phyloP scores from a whole-genome alignment of 2,113 vertebrate species.

The Antennarius striatus region DNA sequence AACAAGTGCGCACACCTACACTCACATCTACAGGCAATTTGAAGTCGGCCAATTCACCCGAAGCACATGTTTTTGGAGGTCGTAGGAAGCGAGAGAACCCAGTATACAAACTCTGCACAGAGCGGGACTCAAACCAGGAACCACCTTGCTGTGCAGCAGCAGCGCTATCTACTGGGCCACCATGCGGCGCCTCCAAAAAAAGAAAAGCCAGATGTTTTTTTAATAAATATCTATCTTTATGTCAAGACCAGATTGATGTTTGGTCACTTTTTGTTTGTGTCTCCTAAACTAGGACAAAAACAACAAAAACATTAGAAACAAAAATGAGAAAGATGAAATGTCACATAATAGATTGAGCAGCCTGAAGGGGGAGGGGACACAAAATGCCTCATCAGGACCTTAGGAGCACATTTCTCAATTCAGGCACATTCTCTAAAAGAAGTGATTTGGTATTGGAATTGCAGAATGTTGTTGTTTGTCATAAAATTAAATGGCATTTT shows the following conservation, averaged over 20 bases:
- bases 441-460: background rate
- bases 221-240: too few species aligned
- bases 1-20: too few species aligned
- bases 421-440: slow-evolving; percentile 4
- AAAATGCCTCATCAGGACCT: slow-evolving; percentile 16
- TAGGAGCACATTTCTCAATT: background rate
- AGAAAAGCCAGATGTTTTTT: slow-evolving; percentile 29
- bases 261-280: background rate
- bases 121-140: too few species aligned
- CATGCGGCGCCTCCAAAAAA: too few species aligned
- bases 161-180: too few species aligned
- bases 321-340: background rate
- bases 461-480: background rate
- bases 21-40: too few species aligned
- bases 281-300: slow-evolving; percentile 16
- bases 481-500: background rate
- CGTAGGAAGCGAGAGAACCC: too few species aligned
- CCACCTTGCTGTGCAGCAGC: too few species aligned
- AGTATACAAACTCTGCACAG: too few species aligned
- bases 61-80: too few species aligned
- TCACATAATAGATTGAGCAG: too few species aligned
- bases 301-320: slow-evolving; percentile 7
- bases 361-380: background rate
- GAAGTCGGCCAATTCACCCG: too few species aligned
- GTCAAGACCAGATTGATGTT: background rate